Evolutionary conservation across 2,797 vertebrate genomes (phyloP).

Genomic region (Acanthurus leucopareius): DNA sequence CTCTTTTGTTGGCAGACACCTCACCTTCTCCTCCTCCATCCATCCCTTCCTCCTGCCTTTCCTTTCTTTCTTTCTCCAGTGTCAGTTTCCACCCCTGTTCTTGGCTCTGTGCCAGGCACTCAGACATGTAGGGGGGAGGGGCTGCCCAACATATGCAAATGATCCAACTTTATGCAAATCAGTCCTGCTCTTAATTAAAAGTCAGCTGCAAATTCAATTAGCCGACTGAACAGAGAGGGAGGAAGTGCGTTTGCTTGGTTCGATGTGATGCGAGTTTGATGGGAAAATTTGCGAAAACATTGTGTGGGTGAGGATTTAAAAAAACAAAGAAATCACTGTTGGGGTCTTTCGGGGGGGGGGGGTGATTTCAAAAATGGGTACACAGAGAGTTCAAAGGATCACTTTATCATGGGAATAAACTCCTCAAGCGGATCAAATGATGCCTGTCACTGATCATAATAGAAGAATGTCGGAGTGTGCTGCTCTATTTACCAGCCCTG

Average conservation of each 20-base stretch:
- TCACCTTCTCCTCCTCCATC: slow-evolving; percentile 60
- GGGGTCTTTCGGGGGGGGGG: background rate
- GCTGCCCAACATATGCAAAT: slow-evolving; percentile 75
- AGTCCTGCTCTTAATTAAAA: slow-evolving; percentile 81
- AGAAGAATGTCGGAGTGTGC: slow-evolving; percentile 14
- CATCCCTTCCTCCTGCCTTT: slow-evolving; percentile 18
- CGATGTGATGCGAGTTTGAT: background rate
- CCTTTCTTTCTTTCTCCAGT: slow-evolving; percentile 21
- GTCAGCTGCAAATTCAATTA: slow-evolving; percentile 82
- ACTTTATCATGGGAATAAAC: slow-evolving; percentile 13
- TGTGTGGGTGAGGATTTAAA: background rate
- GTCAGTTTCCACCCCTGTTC: slow-evolving; percentile 60
- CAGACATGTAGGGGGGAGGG: slow-evolving; percentile 68
- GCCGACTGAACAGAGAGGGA: slow-evolving; percentile 52
- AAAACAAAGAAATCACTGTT: slow-evolving; percentile 40
- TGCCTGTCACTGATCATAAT: slow-evolving; percentile 15
- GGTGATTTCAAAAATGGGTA: background rate
- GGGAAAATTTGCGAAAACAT: slow-evolving; percentile 18
- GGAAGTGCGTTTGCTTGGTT: slow-evolving; percentile 28
- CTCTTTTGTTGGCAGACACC: slow-evolving; percentile 61
- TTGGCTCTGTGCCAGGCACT: slow-evolving; percentile 80
- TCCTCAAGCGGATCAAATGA: slow-evolving; percentile 1
- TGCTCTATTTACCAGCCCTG: slow-evolving; percentile 7
- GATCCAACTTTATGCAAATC: slow-evolving; percentile 71
- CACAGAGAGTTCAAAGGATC: slow-evolving; percentile 18